Percentiles rank a stretch among this genome's conserved stretches.
Conservation (phyloP, 2,113 vertebrate genomes). For the Takifugu flavidus region DNA sequence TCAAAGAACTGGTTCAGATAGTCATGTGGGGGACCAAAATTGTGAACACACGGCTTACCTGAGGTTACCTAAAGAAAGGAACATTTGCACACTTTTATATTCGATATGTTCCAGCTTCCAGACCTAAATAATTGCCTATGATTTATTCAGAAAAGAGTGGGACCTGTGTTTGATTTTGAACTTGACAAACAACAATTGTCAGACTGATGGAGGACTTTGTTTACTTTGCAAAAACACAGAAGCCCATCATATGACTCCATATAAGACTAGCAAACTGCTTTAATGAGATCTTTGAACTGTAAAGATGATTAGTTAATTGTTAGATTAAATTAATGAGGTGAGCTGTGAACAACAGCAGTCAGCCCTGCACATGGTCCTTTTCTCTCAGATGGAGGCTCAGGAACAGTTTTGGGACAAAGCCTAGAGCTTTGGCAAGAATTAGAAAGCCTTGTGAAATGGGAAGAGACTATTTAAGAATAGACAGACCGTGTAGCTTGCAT, state of each 20-base stretch:
- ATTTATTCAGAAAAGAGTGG: no score
- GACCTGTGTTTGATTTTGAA: no score
- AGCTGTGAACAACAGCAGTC: neutral
- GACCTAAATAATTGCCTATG: no score
- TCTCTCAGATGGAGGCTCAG: conserved; percentile 9
- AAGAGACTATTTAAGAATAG: conserved; percentile 31
- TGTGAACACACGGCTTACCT: no score
- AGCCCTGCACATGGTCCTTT: conserved; percentile 1
- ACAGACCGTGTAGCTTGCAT: conserved; percentile 33
- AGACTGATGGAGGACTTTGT: no score
- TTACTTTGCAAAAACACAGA: neutral
- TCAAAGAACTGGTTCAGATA: no score
- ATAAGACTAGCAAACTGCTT: neutral
- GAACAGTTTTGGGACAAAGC: conserved; percentile 18
- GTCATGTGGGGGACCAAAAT: no score
- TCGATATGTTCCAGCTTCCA: no score
- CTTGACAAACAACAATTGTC: no score
- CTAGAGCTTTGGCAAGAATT: conserved; percentile 22
- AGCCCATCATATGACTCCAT: neutral
- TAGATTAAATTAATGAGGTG: conserved; percentile 1
- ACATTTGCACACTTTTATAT: no score
- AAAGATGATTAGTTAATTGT: neutral
- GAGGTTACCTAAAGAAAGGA: no score
- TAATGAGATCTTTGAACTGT: neutral
- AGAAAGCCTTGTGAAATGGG: conserved; percentile 26